Evolutionary conservation across 2,113 vertebrate species (phyloP), one percentile per base, ranked within the genome.

Genomic region (Calonectris borealis): DNA sequence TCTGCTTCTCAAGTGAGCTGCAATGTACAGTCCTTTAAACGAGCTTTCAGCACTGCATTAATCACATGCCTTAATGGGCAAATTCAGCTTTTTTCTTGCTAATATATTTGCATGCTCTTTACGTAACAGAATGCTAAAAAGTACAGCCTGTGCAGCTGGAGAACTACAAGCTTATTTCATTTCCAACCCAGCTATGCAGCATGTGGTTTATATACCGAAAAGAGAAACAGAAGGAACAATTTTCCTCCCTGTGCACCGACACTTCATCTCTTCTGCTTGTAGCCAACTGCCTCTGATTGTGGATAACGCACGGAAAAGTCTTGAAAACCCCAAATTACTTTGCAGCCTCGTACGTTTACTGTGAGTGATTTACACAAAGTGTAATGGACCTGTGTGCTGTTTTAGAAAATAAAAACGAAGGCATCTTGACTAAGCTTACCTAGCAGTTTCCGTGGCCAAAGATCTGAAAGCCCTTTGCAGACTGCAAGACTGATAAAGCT

Each of bases 21-120:
- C 94, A 65, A 38, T 9, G 25, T 34, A 16, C 89, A 91, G 93
- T 36, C 80, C 80, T 90, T 73, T 73, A 82, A 57, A 91, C 2
- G 71, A 94, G 95, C 93, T 97, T 97, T 97, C 97, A 97, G 92
- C 97, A 96, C 95, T 48, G 92, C 96, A 96, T 97, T 88, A 78
- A 97, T 97, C 96, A 96, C 85, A 24, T 4, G 85, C 75, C 81
- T 48, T 91, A 91, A 95, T 93, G 89, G 85, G 96, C 92, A 86
- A 90, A 70, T 40, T 71, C 91, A 61, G 93, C 94, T 77, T 57
- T 73, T 87, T 71, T 17, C 89, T 84, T 29, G 51, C 83, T 93
- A 8, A 76, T 93, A 17, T 72, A 86, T 95, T 84, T 88, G 91
- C 71, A 51, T 70, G 92, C 20, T 95, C 83, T 94, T 92, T 81